phyloP scores from a whole-genome alignment of 2,797 vertebrate genomes.

The Pseudomugil tenellus region DNA sequence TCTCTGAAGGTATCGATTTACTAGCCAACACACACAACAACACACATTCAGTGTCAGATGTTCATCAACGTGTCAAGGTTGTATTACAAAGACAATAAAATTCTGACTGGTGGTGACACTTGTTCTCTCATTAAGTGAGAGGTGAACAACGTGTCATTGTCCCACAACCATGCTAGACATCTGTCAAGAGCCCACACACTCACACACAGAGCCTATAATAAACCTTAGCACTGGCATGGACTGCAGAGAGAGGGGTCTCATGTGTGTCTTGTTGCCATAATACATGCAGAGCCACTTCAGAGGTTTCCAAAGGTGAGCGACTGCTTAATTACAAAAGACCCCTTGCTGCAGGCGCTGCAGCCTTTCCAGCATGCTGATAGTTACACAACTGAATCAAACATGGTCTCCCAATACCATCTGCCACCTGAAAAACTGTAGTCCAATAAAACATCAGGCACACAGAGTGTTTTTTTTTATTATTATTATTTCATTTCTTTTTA shows the following conservation, averaged over 20 bases:
- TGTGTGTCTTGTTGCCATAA: slow-evolving; percentile 18
- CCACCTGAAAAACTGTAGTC: slow-evolving; percentile 27
- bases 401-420: slow-evolving; percentile 30
- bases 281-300: slow-evolving; percentile 35
- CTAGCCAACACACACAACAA: background rate
- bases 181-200: slow-evolving; percentile 17
- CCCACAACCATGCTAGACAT: slow-evolving; percentile 46
- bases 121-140: slow-evolving; percentile 26
- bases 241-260: slow-evolving; percentile 2
- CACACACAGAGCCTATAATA: background rate
- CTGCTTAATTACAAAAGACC: slow-evolving; percentile 62
- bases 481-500: background rate
- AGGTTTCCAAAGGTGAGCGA: slow-evolving; percentile 63
- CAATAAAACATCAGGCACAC: slow-evolving; percentile 28
- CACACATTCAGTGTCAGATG: background rate
- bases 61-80: slow-evolving; percentile 36
- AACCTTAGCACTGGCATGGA: slow-evolving; percentile 23
- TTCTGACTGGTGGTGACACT: slow-evolving; percentile 25
- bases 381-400: slow-evolving; percentile 29
- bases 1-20: background rate
- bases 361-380: slow-evolving; percentile 49
- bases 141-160: slow-evolving; percentile 41
- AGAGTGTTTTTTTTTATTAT: background rate
- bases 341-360: slow-evolving; percentile 32
- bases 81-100: slow-evolving; percentile 17